Conservation (phyloP, 2,797 vertebrate genomes). For the Enteromius viviparus region DNA sequence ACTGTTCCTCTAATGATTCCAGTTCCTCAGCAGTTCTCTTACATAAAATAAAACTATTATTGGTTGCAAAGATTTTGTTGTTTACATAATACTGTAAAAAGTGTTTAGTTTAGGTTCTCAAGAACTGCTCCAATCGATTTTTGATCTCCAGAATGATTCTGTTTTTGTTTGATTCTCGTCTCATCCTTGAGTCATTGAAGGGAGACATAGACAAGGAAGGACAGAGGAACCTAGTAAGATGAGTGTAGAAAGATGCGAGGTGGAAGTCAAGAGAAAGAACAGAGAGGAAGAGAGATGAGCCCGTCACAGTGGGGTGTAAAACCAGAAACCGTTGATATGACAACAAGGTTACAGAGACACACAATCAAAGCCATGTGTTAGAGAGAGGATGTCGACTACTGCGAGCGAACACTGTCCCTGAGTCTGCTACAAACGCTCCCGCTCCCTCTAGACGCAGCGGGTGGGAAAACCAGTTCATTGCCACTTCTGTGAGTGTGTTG, state of each 20-base stretch:
- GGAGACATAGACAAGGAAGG: neutral
- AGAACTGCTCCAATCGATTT: too few species aligned
- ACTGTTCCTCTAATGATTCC: neutral
- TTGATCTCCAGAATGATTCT: neutral
- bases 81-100: neutral
- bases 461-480: conserved; percentile 15
- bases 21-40: neutral
- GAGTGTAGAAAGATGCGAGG: conserved; percentile 25
- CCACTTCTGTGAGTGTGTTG: neutral
- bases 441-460: neutral
- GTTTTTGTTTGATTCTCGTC: neutral
- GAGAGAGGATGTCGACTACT: conserved; percentile 1
- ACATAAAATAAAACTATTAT: neutral
- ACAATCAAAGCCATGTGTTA: conserved; percentile 10
- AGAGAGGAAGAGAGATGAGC: conserved; percentile 18
- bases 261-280: conserved; percentile 28
- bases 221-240: neutral
- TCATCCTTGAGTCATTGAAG: neutral
- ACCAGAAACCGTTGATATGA: conserved; percentile 42
- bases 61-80: neutral
- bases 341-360: conserved; percentile 28
- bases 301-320: conserved; percentile 38
- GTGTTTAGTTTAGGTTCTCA: too few species aligned
- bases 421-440: neutral
- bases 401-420: conserved; percentile 6